Evolutionary conservation across 2,888 invertebrate genomes (phyloP).

Genomic region (Dynastes grantii): DNA sequence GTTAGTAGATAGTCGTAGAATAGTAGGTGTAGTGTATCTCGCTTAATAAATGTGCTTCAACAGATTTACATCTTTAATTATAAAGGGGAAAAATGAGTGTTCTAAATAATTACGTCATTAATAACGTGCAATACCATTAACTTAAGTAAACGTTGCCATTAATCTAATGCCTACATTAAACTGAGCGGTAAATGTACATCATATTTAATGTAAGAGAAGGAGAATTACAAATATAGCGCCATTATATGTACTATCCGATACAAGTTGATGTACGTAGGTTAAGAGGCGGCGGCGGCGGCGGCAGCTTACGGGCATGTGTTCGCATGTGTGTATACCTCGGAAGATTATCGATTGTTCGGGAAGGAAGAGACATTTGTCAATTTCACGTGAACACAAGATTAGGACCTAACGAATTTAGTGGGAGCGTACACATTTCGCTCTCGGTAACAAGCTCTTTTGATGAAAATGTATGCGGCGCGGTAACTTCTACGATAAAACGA

Average conservation of each 20-base stretch:
- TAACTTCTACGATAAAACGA: slow-evolving; percentile 35
- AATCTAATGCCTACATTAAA: slow-evolving; percentile 46
- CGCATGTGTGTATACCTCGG: slow-evolving; percentile 10
- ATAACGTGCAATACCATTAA: slow-evolving; percentile 44
- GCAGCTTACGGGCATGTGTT: neutral
- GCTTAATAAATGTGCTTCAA: slow-evolving; percentile 24
- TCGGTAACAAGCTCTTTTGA: slow-evolving; percentile 34
- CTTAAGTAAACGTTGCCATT: slow-evolving; percentile 45
- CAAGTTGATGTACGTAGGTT: slow-evolving; percentile 1
- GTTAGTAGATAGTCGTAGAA: neutral
- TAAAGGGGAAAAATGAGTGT: slow-evolving; percentile 31
- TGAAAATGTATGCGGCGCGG: slow-evolving; percentile 40
- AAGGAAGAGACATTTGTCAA: slow-evolving; percentile 44
- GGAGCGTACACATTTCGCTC: slow-evolving; percentile 26
- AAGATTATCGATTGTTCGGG: slow-evolving; percentile 45
- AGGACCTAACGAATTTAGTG: slow-evolving; percentile 43
- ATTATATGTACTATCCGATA: slow-evolving; percentile 25
- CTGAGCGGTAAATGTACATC: slow-evolving; percentile 47
- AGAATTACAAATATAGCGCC: slow-evolving; percentile 42
- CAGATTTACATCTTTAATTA: slow-evolving; percentile 47
- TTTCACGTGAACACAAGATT: slow-evolving; percentile 45
- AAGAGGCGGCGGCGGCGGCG: neutral
- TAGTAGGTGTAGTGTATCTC: slow-evolving; percentile 17
- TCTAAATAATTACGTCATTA: slow-evolving; percentile 46
- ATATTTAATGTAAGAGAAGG: slow-evolving; percentile 45